phyloP scores from a whole-genome alignment of 2,797 vertebrate species.

The Oophaga sylvatica region DNA sequence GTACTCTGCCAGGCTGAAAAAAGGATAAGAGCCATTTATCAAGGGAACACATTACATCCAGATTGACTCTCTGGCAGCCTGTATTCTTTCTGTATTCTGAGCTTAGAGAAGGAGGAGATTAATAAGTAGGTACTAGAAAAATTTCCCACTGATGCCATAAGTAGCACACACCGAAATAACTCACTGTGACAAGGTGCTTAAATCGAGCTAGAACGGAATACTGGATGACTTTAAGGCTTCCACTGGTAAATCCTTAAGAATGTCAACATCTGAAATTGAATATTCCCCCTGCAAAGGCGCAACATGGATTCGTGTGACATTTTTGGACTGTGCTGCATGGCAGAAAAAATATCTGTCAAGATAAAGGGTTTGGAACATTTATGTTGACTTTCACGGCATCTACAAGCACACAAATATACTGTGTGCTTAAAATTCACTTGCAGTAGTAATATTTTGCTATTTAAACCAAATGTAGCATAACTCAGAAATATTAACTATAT shows the following conservation, averaged over 20 bases:
- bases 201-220: conserved; percentile 62
- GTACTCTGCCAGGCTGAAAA: conserved; percentile 71
- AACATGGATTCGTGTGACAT: conserved; percentile 21
- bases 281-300: conserved; percentile 41
- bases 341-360: conserved; percentile 17
- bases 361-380: conserved; percentile 17
- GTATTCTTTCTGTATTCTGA: conserved; percentile 70
- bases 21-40: conserved; percentile 73
- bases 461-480: neutral
- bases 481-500: neutral
- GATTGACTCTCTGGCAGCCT: conserved; percentile 65
- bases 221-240: conserved; percentile 59
- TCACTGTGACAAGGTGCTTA: conserved; percentile 60
- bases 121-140: conserved; percentile 70
- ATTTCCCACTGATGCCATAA: conserved; percentile 65
- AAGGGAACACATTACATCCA: conserved; percentile 70
- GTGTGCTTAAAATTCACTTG: neutral
- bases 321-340: conserved; percentile 25
- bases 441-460: neutral
- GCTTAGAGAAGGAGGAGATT: conserved; percentile 72
- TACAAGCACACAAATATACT: neutral
- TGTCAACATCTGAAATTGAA: conserved; percentile 60
- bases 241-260: conserved; percentile 47
- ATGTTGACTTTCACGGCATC: neutral
- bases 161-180: conserved; percentile 66